Evolutionary conservation across 2,113 vertebrate species (phyloP).

Genomic region (Gallinago jamesoni): DNA sequence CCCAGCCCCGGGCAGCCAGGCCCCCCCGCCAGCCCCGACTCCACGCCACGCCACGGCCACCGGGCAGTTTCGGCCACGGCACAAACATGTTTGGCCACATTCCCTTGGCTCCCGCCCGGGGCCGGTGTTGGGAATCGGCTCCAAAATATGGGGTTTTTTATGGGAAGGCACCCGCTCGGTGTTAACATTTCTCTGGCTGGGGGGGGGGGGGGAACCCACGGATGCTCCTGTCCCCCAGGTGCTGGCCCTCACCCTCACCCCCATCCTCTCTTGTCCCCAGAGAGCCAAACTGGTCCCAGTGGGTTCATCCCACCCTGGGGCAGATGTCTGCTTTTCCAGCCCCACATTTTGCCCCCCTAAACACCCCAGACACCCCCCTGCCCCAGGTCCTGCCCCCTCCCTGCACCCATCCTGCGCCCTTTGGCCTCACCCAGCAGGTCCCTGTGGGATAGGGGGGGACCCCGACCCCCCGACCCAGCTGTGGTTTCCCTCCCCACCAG

Average conservation of each 20-base stretch:
- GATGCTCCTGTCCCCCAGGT: not conserved
- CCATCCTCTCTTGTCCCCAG: not conserved
- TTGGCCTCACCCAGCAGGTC: rapidly evolving
- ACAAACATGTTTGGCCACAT: not conserved
- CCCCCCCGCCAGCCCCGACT: not conserved
- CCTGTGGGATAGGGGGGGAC: not conserved
- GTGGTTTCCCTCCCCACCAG: not conserved
- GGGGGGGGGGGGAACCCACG: not conserved
- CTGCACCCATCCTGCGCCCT: not conserved
- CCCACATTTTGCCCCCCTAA: rapidly evolving
- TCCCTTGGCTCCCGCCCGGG: not conserved
- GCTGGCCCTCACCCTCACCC: not conserved
- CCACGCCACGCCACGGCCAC: not conserved
- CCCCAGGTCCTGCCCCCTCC: not conserved
- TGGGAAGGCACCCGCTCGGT: not conserved
- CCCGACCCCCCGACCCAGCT: rapidly evolving
- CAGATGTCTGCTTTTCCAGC: not conserved
- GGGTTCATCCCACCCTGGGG: not conserved
- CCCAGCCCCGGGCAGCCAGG: not conserved
- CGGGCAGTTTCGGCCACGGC: not conserved
- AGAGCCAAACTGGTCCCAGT: not conserved
- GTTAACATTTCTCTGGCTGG: not conserved
- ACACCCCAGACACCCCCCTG: not conserved
- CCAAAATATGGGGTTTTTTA: not conserved
- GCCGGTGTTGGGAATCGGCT: not conserved